Evolutionary conservation across 1,140 invertebrate genomes (phyloP).

Genomic region (Eurytemora carolleeae): DNA sequence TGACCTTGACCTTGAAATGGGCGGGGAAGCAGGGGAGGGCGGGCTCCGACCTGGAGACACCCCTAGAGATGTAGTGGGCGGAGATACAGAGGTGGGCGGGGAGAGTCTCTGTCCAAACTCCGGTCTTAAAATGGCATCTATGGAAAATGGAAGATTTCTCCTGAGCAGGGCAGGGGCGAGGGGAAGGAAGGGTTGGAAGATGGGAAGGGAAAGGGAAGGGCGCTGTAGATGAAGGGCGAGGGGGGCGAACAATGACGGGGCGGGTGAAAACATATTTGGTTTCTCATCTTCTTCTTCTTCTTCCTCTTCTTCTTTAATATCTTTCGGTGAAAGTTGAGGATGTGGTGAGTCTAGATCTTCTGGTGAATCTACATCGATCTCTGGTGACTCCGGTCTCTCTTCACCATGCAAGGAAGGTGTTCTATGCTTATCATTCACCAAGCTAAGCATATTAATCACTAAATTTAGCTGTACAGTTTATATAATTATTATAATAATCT

Average conservation of each 20-base stretch:
- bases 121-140: constrained; percentile 74
- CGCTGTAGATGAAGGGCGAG: not conserved
- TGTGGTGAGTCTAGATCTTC: not conserved
- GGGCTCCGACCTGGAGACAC: too few species aligned
- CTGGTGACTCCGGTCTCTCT: not conserved
- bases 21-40: too few species aligned
- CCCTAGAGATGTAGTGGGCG: too few species aligned
- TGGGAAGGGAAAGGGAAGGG: not conserved
- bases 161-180: constrained; percentile 3
- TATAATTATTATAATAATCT: too few species aligned
- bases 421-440: too few species aligned
- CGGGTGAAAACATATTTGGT: not conserved
- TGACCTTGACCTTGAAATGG: too few species aligned
- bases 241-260: not conserved
- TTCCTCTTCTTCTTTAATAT: not conserved
- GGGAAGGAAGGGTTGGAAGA: constrained; percentile 14
- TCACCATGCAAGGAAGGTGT: too few species aligned
- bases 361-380: not conserved
- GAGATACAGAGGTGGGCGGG: too few species aligned
- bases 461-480: too few species aligned
- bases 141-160: constrained; percentile 54
- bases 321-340: not conserved
- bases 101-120: constrained; percentile 55
- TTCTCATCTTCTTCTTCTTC: not conserved
- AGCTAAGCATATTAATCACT: too few species aligned